These are phyloP conservation scores for Dendronephthya gigantea DNA, from an alignment of 64 coral and sea anemone species.

Conservation along the genomic window DNA sequence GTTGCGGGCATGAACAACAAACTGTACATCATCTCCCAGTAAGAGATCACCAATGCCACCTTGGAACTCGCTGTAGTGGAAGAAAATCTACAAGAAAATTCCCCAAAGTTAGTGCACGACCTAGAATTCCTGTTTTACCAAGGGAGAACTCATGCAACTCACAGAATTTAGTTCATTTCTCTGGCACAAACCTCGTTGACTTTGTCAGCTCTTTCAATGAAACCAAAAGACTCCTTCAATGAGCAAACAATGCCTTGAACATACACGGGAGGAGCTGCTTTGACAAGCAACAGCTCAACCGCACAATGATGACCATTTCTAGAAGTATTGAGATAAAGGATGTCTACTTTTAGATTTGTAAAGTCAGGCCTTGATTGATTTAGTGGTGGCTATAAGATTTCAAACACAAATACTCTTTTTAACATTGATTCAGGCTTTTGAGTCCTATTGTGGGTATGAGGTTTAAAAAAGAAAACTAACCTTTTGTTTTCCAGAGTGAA, in stretches of 20 bases:
- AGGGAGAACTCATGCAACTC: too few relatives aligned
- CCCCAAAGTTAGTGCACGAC: too few relatives aligned
- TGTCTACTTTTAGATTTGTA: not conserved
- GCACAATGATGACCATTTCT: constrained; percentile 73
- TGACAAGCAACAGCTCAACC: constrained; percentile 55
- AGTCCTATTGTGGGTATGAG: too few relatives aligned
- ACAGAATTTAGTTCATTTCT: too few relatives aligned
- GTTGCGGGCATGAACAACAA: constrained; percentile 86
- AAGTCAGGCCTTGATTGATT: not conserved
- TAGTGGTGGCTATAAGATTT: not conserved
- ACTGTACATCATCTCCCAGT: constrained; percentile 90
- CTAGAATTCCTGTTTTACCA: not conserved
- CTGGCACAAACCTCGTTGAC: constrained; percentile 87
- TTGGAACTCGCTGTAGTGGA: constrained; percentile 94
- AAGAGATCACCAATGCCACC: constrained; percentile 75
- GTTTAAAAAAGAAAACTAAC: too few relatives aligned
- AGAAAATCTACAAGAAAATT: constrained; percentile 71
- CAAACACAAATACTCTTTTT: too few relatives aligned
- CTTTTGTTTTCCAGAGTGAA: constrained; percentile 83
- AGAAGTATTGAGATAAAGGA: not conserved
- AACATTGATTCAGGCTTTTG: too few relatives aligned
- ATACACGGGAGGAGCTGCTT: constrained; percentile 55
- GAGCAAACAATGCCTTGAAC: constrained; percentile 85
- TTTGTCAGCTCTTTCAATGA: constrained; percentile 98
- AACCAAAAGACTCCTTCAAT: constrained; percentile 98